Evolutionary conservation across 2,888 invertebrate genomes (phyloP).

Genomic region (Andrena haemorrhoa): DNA sequence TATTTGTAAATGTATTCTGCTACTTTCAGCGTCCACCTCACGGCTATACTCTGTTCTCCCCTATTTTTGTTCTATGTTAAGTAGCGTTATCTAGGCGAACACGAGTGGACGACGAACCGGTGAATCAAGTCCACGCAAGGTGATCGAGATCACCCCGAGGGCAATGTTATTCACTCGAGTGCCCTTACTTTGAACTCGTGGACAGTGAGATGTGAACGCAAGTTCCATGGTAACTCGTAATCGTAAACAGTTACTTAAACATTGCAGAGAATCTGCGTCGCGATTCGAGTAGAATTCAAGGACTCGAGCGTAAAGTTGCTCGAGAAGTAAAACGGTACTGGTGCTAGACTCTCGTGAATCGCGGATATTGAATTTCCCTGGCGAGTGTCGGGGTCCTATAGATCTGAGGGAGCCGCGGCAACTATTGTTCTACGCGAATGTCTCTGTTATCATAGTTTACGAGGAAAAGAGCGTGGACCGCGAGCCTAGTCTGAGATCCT

Average conservation of each 20-base stretch:
- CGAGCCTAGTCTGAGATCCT: constrained; percentile 80
- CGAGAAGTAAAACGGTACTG: neutral
- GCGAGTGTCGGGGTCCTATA: constrained; percentile 31
- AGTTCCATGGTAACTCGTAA: neutral
- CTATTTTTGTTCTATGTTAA: neutral
- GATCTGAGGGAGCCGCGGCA: constrained; percentile 54
- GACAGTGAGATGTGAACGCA: neutral
- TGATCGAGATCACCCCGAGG: neutral
- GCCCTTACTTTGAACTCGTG: neutral
- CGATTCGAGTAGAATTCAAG: neutral
- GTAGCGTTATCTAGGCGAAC: neutral
- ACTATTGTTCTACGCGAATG: neutral
- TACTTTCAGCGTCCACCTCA: constrained; percentile 24
- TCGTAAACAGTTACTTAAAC: neutral
- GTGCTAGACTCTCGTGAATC: neutral
- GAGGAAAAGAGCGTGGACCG: constrained; percentile 75
- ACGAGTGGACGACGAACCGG: constrained; percentile 1
- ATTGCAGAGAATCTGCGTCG: neutral
- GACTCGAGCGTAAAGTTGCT: neutral
- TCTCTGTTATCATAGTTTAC: constrained; percentile 38
- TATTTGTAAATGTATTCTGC: constrained; percentile 55
- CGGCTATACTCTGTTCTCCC: constrained; percentile 34
- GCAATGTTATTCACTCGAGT: neutral
- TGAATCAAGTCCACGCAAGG: constrained; percentile 1
- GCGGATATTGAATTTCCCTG: constrained; percentile 16